Percentiles rank a stretch among this genome's conserved stretches.
Evolutionary conservation across 1,140 invertebrate species (phyloP).

Genomic region (Bombus superbus): DNA sequence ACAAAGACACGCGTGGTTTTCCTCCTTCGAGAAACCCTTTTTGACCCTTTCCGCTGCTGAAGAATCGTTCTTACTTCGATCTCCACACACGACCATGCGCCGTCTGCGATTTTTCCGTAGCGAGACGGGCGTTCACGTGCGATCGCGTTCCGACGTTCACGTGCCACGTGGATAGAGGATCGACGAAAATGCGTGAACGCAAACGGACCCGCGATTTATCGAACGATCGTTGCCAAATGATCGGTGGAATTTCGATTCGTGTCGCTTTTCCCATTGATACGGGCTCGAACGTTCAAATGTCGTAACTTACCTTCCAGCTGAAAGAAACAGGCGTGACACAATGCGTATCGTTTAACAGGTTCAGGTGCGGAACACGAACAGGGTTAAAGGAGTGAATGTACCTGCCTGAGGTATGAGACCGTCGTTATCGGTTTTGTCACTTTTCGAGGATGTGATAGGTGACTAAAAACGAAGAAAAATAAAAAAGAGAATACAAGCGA

Average conservation of each 20-base stretch:
- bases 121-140: not conserved
- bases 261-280: not conserved
- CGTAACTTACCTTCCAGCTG: constrained; percentile 77
- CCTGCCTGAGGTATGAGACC: not conserved
- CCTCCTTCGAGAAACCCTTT: not conserved
- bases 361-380: not conserved
- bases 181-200: constrained; percentile 4
- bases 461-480: constrained; percentile 53
- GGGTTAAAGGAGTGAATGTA: not conserved
- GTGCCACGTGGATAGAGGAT: not conserved
- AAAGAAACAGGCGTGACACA: constrained; percentile 61
- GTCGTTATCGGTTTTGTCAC: not conserved
- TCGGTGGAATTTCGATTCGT: not conserved
- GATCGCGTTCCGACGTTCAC: too few species aligned
- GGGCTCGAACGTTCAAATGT: not conserved
- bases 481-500: constrained; percentile 79
- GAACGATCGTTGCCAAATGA: not conserved
- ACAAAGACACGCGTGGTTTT: not conserved
- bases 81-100: constrained; percentile 22
- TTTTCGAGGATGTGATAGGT: constrained; percentile 77
- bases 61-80: constrained; percentile 55
- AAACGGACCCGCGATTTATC: not conserved
- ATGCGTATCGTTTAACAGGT: constrained; percentile 4
- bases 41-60: not conserved
- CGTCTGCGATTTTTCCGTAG: not conserved